phyloP scores from a whole-genome alignment of 2,113 vertebrate genomes.

The Sitta europaea region DNA sequence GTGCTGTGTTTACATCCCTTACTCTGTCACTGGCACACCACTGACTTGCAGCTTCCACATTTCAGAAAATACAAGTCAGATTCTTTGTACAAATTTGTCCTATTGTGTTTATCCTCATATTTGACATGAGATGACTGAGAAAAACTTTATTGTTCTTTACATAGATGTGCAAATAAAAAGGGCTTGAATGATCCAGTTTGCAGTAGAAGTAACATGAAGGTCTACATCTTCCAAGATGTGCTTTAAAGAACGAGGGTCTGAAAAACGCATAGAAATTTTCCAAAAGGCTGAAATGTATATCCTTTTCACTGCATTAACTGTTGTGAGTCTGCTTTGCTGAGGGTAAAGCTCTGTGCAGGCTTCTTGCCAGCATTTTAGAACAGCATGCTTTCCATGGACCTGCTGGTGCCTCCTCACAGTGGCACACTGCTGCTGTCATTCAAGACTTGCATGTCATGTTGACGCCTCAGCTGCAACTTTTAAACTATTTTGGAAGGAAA shows the following conservation, averaged over 20 bases:
- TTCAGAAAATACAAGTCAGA: background rate
- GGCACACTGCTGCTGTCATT: background rate
- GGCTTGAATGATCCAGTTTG: background rate
- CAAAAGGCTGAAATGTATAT: background rate
- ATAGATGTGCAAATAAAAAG: background rate
- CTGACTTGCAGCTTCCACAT: background rate
- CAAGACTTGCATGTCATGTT: background rate
- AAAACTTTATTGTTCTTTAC: background rate
- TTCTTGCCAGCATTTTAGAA: background rate
- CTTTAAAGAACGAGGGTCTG: background rate
- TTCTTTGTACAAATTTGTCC: background rate
- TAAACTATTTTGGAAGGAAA: background rate
- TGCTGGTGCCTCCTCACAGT: background rate
- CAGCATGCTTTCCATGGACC: fast-evolving
- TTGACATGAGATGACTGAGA: background rate
- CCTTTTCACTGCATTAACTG: background rate
- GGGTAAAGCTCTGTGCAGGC: background rate
- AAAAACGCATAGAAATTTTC: background rate
- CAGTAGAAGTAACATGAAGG: background rate
- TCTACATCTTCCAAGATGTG: background rate
- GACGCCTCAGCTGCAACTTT: background rate
- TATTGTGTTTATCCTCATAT: background rate
- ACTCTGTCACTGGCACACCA: background rate
- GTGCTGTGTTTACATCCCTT: background rate
- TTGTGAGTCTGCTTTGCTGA: background rate